A percentile compares a stretch with the other conserved stretches of the same genome.
Conservation (phyloP, 1,140 invertebrate genomes). For the Dendrolimus punctatus region DNA sequence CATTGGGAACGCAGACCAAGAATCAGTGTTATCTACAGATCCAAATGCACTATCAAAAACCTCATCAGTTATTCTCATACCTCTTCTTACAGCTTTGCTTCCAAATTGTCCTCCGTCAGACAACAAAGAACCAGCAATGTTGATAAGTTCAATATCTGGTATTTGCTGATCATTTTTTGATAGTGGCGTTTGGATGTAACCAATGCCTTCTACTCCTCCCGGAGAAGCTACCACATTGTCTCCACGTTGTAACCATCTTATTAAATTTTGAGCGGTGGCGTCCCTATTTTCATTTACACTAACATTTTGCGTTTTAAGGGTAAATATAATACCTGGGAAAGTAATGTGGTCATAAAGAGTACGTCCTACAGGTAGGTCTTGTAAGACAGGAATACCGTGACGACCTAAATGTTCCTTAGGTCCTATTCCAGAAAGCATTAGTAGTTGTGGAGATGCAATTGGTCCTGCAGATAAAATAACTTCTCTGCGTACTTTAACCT, state of each 20-base stretch:
- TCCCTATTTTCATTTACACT: slow-evolving; percentile 21
- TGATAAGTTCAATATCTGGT: slow-evolving; percentile 75
- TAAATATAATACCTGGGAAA: slow-evolving; percentile 33
- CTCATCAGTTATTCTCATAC: slow-evolving; percentile 19
- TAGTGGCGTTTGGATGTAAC: slow-evolving; percentile 64
- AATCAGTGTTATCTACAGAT: slow-evolving; percentile 17
- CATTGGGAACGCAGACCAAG: slow-evolving; percentile 26
- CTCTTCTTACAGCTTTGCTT: slow-evolving; percentile 23
- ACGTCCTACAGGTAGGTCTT: slow-evolving; percentile 79
- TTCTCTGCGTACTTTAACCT: slow-evolving; percentile 64
- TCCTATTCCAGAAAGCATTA: slow-evolving; percentile 66
- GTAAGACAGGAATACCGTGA: slow-evolving; percentile 62
- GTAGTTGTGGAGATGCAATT: slow-evolving; percentile 70
- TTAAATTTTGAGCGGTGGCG: slow-evolving; percentile 8
- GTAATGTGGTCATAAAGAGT: slow-evolving; percentile 79
- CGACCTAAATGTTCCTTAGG: slow-evolving; percentile 49
- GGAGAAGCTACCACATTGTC: slow-evolving; percentile 16
- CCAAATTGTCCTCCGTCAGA: slow-evolving; percentile 19
- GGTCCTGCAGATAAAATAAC: slow-evolving; percentile 72
- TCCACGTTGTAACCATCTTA: slow-evolving; percentile 10
- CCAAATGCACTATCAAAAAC: slow-evolving; percentile 28
- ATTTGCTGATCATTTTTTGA: slow-evolving; percentile 36
- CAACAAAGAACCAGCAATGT: slow-evolving; percentile 19
- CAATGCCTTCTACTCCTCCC: slow-evolving; percentile 33
- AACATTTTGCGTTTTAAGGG: slow-evolving; percentile 26